Percentiles rank a stretch among this genome's conserved stretches.
Conservation (phyloP, 2,113 vertebrate species). For the Coptodon rendalli region DNA sequence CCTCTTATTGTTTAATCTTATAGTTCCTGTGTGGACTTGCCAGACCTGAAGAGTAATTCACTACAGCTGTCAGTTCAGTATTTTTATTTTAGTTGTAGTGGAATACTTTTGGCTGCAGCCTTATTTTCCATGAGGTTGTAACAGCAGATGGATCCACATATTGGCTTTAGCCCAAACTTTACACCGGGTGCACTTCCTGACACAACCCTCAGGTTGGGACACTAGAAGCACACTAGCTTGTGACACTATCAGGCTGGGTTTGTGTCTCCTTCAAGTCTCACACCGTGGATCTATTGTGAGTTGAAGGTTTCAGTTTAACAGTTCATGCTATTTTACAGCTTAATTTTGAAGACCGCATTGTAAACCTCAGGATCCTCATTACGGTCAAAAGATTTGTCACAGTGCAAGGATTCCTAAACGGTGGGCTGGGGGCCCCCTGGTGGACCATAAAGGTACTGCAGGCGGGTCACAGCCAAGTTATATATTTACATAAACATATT, state of each 20-base stretch:
- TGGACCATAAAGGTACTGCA: not conserved
- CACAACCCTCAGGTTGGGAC: not conserved
- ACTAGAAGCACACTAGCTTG: not conserved
- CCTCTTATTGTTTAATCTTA: not conserved
- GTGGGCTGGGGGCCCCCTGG: not conserved
- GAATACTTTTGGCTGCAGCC: not conserved
- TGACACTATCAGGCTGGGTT: not conserved
- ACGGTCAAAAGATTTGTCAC: not conserved
- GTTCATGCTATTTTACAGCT: not conserved
- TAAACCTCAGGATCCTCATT: not conserved
- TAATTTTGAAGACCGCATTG: not conserved
- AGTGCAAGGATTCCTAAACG: not conserved
- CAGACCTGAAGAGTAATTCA: not conserved
- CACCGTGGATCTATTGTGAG: not conserved
- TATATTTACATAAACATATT: not conserved
- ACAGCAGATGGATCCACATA: not conserved
- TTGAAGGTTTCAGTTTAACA: not conserved
- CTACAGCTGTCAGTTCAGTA: not conserved
- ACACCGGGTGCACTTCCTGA: not conserved
- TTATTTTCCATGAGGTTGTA: not conserved
- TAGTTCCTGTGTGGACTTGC: not conserved
- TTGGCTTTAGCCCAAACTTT: not conserved
- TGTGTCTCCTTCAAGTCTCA: not conserved
- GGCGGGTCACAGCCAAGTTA: not conserved
- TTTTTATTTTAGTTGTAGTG: not conserved